Evolutionary conservation across 1,140 invertebrate genomes (phyloP).

Genomic region (Apis laboriosa): DNA sequence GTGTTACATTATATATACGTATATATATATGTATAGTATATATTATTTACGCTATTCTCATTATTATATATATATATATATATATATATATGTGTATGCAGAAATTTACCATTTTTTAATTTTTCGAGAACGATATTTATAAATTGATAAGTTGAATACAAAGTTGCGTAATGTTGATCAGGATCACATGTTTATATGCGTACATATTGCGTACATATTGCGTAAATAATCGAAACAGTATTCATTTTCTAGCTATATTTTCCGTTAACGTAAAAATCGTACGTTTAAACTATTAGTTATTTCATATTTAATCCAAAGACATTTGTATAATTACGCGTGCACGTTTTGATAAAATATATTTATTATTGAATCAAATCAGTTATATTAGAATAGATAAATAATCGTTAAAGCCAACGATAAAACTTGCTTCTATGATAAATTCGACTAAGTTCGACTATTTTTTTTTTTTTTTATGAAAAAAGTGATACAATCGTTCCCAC

Average conservation of each 20-base stretch:
- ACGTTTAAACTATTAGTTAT: background rate
- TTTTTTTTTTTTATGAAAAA: too few species aligned
- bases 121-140: background rate
- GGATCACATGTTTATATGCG: conserved; percentile 4
- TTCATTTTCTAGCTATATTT: conserved; percentile 32
- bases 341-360: conserved; percentile 36
- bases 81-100: background rate
- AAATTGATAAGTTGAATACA: background rate
- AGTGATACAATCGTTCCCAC: background rate
- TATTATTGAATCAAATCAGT: conserved; percentile 32
- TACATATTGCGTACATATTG: conserved; percentile 1
- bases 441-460: background rate
- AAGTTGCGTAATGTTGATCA: background rate
- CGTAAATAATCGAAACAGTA: conserved; percentile 53
- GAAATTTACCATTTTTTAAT: background rate
- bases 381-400: background rate
- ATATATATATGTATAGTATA: too few species aligned
- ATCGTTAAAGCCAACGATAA: too few species aligned
- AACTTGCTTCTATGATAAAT: background rate
- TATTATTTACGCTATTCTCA: too few species aligned
- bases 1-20: too few species aligned
- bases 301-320: conserved; percentile 20
- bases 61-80: background rate
- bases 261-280: background rate
- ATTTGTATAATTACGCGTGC: background rate